Base-by-base conservation (phyloP, 2,888 invertebrate species). In the Mesoligia furuncula region DNA sequence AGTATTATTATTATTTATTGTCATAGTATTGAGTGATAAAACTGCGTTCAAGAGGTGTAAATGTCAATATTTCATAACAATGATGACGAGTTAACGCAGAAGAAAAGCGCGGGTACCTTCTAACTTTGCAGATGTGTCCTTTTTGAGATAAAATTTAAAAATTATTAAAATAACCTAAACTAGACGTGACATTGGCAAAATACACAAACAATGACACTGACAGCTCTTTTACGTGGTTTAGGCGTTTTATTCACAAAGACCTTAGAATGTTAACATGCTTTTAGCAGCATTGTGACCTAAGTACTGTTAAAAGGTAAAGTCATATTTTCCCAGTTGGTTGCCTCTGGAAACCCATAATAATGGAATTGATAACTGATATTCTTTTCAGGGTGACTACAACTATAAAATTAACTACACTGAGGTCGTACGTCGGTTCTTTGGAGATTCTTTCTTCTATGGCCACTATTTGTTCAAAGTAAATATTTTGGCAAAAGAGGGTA, bases 391-490 rank as follows among this genome's bases (percentile, higher is more conserved):
- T 1, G 8, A 74, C 20, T 79, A 75, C 27, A 20, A 31, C 31
- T 80, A 24, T 66, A 70, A 31, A 62, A 17, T 69, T 0, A 87
- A 88, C 54, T 79, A 75, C 51, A 87, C 80, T 11, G 71, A 80
- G 7, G 20, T 67, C 0, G 62, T 73, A 0, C 20, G 72, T 11
- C 65, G 69, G 59, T 87, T 88, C 59, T 83, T 84, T 11, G 85
- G 88, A 0, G 70, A 13, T 7, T 74, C 81, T 11, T 88, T 88
- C 76, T 88, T 88, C 59, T 88, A 88, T 36, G 88, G 87, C 0
- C 79, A 85, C 1, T 88, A 83, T 45, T 51, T 31, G 2, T 85
- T 88, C 48, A 88, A 88, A 57, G 42, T 66, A 7, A 73, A 70
- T 20, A 39, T 36, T 4, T 15, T 83, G 0, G 77, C 88, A 2